Percentiles rank a stretch among this genome's conserved stretches.
These are phyloP conservation scores for Epirrita christyi DNA, from an alignment of 2,888 invertebrate species.

Conservation along the genomic window DNA sequence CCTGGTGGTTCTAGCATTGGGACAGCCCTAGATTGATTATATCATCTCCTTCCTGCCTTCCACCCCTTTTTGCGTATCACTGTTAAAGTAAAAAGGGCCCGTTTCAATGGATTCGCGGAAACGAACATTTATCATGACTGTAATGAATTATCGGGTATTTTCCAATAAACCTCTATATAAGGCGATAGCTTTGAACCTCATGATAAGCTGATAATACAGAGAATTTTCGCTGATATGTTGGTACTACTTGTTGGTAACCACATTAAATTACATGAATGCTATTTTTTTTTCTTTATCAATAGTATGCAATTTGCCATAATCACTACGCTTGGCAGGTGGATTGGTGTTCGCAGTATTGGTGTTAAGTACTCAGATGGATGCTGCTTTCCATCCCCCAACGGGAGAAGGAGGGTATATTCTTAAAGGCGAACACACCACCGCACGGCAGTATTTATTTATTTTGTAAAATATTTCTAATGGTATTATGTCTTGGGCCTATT, in stretches of 20 bases:
- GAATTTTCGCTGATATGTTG: not conserved
- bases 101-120: slow-evolving; percentile 72
- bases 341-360: too few species aligned
- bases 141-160: slow-evolving; percentile 81
- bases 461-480: too few species aligned
- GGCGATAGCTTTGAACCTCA: slow-evolving; percentile 17
- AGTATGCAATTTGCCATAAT: too few species aligned
- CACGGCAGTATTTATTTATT: too few species aligned
- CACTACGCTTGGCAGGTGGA: too few species aligned
- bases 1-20: slow-evolving; percentile 53
- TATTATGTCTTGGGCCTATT: too few species aligned
- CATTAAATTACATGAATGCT: not conserved
- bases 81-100: slow-evolving; percentile 79
- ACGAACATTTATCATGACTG: slow-evolving; percentile 80
- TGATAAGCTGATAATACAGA: slow-evolving; percentile 19
- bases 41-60: slow-evolving; percentile 73
- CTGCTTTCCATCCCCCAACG: too few species aligned
- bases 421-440: too few species aligned
- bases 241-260: not conserved
- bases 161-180: slow-evolving; percentile 69
- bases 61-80: slow-evolving; percentile 82
- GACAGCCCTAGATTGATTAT: slow-evolving; percentile 79
- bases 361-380: too few species aligned
- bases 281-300: too few species aligned
- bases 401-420: too few species aligned